Evolutionary conservation across 2,888 invertebrate species (phyloP).

Genomic region (Chrysolina americana): DNA sequence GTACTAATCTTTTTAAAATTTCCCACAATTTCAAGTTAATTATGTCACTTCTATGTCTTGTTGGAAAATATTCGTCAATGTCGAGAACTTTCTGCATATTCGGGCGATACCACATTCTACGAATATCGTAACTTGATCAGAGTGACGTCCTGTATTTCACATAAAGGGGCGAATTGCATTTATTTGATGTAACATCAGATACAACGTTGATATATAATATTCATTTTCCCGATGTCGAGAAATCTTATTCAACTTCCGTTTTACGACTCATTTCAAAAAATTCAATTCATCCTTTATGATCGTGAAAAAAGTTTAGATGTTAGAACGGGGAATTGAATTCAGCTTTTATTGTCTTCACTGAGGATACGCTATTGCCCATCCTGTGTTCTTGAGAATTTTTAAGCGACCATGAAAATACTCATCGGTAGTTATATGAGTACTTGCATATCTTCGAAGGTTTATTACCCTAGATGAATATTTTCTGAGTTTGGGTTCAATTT

Average conservation of each 20-base stretch:
- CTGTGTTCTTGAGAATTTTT: conserved; percentile 3
- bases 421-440: neutral
- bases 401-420: conserved; percentile 3
- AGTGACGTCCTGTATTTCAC: too few species aligned
- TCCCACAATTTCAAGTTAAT: too few species aligned
- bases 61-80: too few species aligned
- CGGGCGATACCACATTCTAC: too few species aligned
- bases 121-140: too few species aligned
- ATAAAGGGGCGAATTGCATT: neutral
- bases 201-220: neutral
- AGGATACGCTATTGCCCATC: conserved; percentile 9
- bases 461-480: neutral
- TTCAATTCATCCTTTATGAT: conserved; percentile 23
- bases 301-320: conserved; percentile 5
- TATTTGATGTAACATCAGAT: neutral
- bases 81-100: too few species aligned
- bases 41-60: too few species aligned
- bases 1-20: too few species aligned
- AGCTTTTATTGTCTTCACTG: conserved; percentile 26
- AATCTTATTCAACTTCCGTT: neutral
- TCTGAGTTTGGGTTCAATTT: neutral
- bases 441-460: neutral
- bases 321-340: conserved; percentile 3
- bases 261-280: conserved; percentile 11
- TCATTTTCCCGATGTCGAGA: neutral